A percentile compares a stretch with the other conserved stretches of the same genome.
Evolutionary conservation across 2,113 vertebrate genomes (phyloP).

Genomic region (Platichthys flesus): DNA sequence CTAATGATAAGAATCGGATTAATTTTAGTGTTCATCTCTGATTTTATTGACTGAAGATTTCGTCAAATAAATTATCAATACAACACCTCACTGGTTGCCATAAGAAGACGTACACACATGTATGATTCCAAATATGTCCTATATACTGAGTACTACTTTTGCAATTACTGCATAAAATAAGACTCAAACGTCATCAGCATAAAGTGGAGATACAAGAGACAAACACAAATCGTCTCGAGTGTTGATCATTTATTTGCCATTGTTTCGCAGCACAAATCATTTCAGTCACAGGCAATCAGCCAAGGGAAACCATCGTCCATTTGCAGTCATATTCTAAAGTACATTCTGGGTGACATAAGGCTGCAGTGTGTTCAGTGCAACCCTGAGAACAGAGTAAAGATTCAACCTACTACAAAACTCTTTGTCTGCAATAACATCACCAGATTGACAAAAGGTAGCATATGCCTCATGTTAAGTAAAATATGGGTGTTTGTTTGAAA

Average conservation of each 20-base stretch:
- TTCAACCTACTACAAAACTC: not conserved
- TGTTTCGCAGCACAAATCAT: conserved; percentile 25
- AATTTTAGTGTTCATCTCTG: no score
- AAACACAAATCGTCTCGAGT: conserved; percentile 1
- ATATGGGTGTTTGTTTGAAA: not conserved
- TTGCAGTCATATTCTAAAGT: not conserved
- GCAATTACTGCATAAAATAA: not conserved
- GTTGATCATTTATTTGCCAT: conserved; percentile 36
- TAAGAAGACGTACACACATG: no score
- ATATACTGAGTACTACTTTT: not conserved
- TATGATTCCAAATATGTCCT: no score
- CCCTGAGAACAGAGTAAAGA: conserved; percentile 10
- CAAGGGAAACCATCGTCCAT: not conserved
- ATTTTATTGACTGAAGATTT: no score
- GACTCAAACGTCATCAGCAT: not conserved
- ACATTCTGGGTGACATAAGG: conserved; percentile 10
- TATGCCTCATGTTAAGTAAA: conserved; percentile 11
- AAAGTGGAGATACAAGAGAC: not conserved
- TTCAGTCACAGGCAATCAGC: not conserved
- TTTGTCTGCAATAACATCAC: not conserved
- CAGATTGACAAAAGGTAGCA: not conserved
- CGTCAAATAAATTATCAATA: not conserved
- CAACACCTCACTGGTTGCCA: not conserved
- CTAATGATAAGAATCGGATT: no score
- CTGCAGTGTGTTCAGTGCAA: not conserved